Evolutionary conservation across 2,797 vertebrate genomes (phyloP).

Genomic region (Paramormyrops hopkinsi): DNA sequence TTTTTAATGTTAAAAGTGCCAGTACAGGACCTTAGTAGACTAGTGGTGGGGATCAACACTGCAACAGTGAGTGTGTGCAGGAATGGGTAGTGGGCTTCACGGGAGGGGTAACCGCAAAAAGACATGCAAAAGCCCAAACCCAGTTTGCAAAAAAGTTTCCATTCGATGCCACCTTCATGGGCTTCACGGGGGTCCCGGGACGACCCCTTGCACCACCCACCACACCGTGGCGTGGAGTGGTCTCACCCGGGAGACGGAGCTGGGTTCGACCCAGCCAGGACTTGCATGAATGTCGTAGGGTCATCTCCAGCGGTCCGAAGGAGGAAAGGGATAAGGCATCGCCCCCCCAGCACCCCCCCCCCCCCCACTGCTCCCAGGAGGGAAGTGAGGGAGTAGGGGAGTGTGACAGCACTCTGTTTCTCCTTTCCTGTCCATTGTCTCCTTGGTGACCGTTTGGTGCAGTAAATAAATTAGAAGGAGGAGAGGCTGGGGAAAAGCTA

Average conservation of each 20-base stretch:
- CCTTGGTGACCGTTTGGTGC: constrained; percentile 55
- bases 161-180: neutral
- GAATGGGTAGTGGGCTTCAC: neutral
- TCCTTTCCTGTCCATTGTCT: constrained; percentile 56
- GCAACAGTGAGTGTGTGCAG: neutral
- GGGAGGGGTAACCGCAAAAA: neutral
- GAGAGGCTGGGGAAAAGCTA: constrained; percentile 39
- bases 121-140: neutral
- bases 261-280: neutral
- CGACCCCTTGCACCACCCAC: neutral
- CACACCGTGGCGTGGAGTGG: neutral
- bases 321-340: neutral
- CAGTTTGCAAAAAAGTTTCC: neutral
- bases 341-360: neutral
- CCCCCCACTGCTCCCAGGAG: neutral
- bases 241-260: neutral
- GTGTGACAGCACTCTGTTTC: constrained; percentile 45
- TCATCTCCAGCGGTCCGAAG: neutral
- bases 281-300: neutral
- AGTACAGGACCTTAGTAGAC: neutral
- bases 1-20: neutral
- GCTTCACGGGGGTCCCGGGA: neutral
- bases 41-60: neutral
- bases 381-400: constrained; percentile 23
- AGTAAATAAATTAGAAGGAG: constrained; percentile 59